These are phyloP conservation scores for Leuciscus idus DNA, from an alignment of 2,113 vertebrate species.

Conservation along the genomic window DNA sequence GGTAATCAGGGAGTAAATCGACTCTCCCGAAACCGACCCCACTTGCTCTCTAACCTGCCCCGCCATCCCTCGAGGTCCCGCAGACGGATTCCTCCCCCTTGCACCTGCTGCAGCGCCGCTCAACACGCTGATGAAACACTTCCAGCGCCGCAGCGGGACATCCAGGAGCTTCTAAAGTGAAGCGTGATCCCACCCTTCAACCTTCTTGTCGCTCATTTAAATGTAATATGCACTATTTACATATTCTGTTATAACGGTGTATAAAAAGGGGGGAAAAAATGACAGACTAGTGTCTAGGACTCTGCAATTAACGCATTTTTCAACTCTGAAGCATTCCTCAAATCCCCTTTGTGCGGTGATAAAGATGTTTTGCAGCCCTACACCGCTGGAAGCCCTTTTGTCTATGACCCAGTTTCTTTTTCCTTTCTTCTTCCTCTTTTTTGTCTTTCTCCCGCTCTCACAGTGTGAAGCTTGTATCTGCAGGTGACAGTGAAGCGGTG, in stretches of 20 bases:
- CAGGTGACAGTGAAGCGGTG: slow-evolving; percentile 45
- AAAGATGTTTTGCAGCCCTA: slow-evolving; percentile 31
- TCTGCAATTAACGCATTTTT: slow-evolving; percentile 47
- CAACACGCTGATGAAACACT: slow-evolving; percentile 55
- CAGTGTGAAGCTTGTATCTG: slow-evolving; percentile 45
- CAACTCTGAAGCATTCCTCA: slow-evolving; percentile 6
- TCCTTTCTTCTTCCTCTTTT: slow-evolving; percentile 43
- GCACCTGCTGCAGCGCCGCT: slow-evolving; percentile 51
- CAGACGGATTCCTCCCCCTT: slow-evolving; percentile 46
- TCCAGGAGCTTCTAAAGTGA: slow-evolving; percentile 31
- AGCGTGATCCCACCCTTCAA: slow-evolving; percentile 31
- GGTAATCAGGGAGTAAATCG: slow-evolving; percentile 58
- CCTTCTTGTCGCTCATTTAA: slow-evolving; percentile 28
- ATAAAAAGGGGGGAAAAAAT: background rate
- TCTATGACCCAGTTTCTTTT: slow-evolving; percentile 52
- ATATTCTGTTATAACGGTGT: slow-evolving; percentile 13
- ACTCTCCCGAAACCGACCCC: slow-evolving; percentile 17
- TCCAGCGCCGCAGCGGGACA: slow-evolving; percentile 41
- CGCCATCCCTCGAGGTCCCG: slow-evolving; percentile 52
- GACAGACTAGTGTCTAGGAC: slow-evolving; percentile 25
- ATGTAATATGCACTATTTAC: slow-evolving; percentile 21
- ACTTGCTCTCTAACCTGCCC: slow-evolving; percentile 30
- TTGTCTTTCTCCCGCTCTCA: slow-evolving; percentile 35
- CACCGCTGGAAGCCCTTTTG: slow-evolving; percentile 32
- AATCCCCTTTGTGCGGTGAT: slow-evolving; percentile 39